Conservation (phyloP, 2,797 vertebrate genomes). For the Clarias pachynema region DNA sequence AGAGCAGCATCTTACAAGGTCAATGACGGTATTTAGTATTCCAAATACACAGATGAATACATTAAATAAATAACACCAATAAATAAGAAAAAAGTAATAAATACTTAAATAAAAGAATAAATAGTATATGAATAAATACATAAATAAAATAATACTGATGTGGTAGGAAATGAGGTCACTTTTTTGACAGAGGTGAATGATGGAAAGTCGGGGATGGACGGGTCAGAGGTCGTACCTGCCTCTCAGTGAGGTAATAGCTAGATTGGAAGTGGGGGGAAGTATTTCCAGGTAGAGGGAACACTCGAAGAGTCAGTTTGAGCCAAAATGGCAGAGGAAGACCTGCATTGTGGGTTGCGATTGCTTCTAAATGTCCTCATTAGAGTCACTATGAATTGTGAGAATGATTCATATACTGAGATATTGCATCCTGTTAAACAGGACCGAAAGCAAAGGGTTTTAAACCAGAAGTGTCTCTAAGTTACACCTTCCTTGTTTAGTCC, state of each 20-base stretch:
- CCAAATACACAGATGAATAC: slow-evolving; percentile 63
- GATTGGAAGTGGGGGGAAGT: slow-evolving; percentile 58
- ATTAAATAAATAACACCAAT: slow-evolving; percentile 67
- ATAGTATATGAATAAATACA: slow-evolving; percentile 66
- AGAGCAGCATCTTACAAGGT: slow-evolving; percentile 87
- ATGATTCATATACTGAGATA: slow-evolving; percentile 42
- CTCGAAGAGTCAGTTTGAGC: slow-evolving; percentile 70
- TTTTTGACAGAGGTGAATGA: slow-evolving; percentile 38
- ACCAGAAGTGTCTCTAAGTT: slow-evolving; percentile 38
- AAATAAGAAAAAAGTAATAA: slow-evolving; percentile 67
- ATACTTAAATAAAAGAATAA: slow-evolving; percentile 73
- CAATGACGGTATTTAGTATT: slow-evolving; percentile 74
- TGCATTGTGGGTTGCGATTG: slow-evolving; percentile 74
- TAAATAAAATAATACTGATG: slow-evolving; percentile 58
- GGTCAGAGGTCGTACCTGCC: slow-evolving; percentile 72
- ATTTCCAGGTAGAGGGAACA: slow-evolving; percentile 71
- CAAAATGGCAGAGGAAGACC: slow-evolving; percentile 78
- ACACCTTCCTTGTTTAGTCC: slow-evolving; percentile 23
- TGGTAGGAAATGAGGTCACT: slow-evolving; percentile 58
- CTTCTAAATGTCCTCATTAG: slow-evolving; percentile 62
- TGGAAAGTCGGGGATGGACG: slow-evolving; percentile 79
- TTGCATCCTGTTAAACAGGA: slow-evolving; percentile 49
- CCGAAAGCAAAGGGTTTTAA: slow-evolving; percentile 36
- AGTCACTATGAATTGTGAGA: slow-evolving; percentile 42
- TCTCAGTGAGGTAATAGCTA: slow-evolving; percentile 78